phyloP scores from a whole-genome alignment of 2,888 invertebrate genomes.

The Agonopterix arenella region DNA sequence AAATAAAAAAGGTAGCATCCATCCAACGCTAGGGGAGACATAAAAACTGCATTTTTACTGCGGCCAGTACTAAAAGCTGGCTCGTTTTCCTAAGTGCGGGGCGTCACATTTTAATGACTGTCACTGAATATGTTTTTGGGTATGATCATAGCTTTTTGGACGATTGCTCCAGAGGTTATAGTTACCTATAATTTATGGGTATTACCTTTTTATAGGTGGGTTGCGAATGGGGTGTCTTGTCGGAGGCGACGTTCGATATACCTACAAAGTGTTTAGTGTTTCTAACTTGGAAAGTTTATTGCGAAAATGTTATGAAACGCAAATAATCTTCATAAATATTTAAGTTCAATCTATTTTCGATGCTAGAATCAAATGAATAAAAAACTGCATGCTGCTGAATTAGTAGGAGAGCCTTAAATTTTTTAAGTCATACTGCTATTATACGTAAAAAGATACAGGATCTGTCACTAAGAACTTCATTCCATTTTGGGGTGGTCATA shows the following conservation, averaged over 20 bases:
- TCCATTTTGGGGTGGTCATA: no score
- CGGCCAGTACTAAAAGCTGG: constrained; percentile 32
- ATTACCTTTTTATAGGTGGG: not conserved
- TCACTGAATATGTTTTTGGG: constrained; percentile 4
- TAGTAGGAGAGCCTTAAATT: no score
- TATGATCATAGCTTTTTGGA: constrained; percentile 1
- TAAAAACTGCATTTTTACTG: constrained; percentile 56
- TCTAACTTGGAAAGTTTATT: no score
- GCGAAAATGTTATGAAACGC: no score
- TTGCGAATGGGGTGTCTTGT: not conserved
- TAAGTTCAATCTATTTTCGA: no score
- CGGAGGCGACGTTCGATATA: not conserved
- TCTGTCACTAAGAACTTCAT: no score
- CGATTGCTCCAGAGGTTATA: constrained; percentile 1
- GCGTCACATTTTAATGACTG: constrained; percentile 22
- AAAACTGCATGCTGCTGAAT: no score
- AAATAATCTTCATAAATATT: no score
- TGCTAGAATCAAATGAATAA: no score
- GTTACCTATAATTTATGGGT: not conserved
- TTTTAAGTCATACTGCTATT: no score
- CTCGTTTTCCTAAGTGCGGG: constrained; percentile 31
- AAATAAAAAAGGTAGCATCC: constrained; percentile 41
- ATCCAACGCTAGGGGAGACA: constrained; percentile 27
- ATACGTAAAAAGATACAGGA: no score
- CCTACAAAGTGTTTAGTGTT: no score